Base-by-base conservation (phyloP, 1,140 invertebrate species). In the Micrasema longulum region DNA sequence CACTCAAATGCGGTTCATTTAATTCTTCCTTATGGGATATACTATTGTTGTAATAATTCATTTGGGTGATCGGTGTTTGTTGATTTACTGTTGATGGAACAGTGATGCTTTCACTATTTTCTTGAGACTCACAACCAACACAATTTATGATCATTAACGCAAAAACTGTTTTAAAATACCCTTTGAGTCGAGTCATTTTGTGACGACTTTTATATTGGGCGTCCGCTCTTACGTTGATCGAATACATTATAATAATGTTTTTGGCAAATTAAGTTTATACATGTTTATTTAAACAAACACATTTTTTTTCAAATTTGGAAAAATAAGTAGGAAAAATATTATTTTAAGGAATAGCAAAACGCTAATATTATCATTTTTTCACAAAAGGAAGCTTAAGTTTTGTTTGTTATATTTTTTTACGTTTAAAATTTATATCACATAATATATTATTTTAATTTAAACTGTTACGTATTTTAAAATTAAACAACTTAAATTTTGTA, bases 151-250 rank as follows among this genome's bases (percentile, higher is more conserved):
- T 11, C 4, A 14, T 20, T 36, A 63, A 5, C 11, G 38, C 22
- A 10, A 62, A 48, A 36, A 62, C 31, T 38, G 23, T 48, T 69
- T 60, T 50, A 23, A 50, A 11, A 26, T 23, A 23, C 0, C 26
- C 23, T 62, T 48, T 69, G 7, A 62, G 41, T 43, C 23, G 47
- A 3, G 47, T 38, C 53, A 57, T 66, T 57, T 75, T 75, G 20
- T 55, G 69, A 10, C 73, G 52, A 18, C 69, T 36, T 31, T 75
- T 75, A 47, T 75, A 69, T 47, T 75, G 65, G 12, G 69, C 66
- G 14, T 64, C 65, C 0, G 69, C 31, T 48, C 50, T 75, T 22
- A 72, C 65, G 31, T 72, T 75, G 22, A 63, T 53, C 11, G 14
- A 41, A 12, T 26, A 50, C 68, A 69, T 69, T 60, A 57, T 60